Evolutionary conservation across 2,888 invertebrate species (phyloP), one percentile per base, ranked within the genome.

Genomic region (Perithous albicinctus): DNA sequence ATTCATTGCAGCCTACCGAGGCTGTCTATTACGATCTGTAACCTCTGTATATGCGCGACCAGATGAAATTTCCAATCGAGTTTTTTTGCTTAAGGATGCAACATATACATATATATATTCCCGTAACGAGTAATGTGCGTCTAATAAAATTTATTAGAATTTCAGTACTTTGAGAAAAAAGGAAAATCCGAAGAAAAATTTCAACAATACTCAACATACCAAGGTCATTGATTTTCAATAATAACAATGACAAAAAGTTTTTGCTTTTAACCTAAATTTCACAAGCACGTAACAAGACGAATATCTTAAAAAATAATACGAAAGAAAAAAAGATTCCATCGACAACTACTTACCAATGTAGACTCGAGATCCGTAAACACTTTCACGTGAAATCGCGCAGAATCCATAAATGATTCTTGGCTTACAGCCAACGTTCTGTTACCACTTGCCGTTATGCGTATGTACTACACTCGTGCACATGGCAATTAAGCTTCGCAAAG

Each of bases 371-470:
- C 18, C 10, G 38, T 51, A 46, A 80, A 66, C 66, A 51, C 61
- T 72, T 15, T 56, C 80, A 51, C 15, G 41, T 41, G 12, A 6
- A 51, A 54, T 67, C 51, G 41, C 32, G 23, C 59, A 29, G 51
- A 72, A 56, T 59, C 32, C 66, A 59, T 66, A 67, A 80, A 73
- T 43, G 66, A 64, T 67, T 32, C 35, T 76, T 80, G 80, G 76
- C 76, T 10, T 41, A 72, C 41, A 51, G 80, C 80, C 80, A 80
- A 59, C 15, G 66, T 72, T n/a, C 59, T 61, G 72, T 72, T 59
- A 56, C 72, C 66, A 76, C 72, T 80, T 72, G 46, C 59, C 51
- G 35, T 26, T 66, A 51, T 41, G 72, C 32, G 8, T 41, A 20
- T 15, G 41, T 32, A 63, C 15, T 64, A 18, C 56, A 63, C 3